These are phyloP conservation scores for Gryon sp. DNA, from an alignment of 1,140 invertebrate species.

Conservation along the genomic window DNA sequence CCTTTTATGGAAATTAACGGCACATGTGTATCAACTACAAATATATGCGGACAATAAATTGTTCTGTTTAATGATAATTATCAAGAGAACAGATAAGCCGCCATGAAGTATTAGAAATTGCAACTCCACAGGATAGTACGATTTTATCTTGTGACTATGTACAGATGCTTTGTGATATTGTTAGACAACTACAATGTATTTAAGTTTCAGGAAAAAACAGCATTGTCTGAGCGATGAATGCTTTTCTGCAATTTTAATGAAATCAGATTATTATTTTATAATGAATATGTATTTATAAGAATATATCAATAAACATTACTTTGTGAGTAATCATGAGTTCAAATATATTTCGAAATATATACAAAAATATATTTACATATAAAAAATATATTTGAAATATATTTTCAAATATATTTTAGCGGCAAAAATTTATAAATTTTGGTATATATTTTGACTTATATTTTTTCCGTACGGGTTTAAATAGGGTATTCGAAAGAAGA, in stretches of 20 bases:
- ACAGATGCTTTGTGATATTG: conserved; percentile 55
- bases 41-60: conserved; percentile 46
- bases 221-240: conserved; percentile 3
- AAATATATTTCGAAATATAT: too few species aligned
- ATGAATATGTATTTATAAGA: too few species aligned
- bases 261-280: neutral
- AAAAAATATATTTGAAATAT: too few species aligned
- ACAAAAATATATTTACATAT: too few species aligned
- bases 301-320: too few species aligned
- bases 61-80: conserved; percentile 56
- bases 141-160: conserved; percentile 52
- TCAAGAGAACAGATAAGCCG: conserved; percentile 45
- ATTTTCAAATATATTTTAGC: too few species aligned
- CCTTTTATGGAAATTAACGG: conserved; percentile 40
- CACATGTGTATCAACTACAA: conserved; percentile 28
- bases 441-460: too few species aligned
- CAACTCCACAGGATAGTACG: conserved; percentile 45
- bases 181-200: conserved; percentile 48
- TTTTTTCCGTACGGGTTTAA: too few species aligned
- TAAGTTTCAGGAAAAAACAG: conserved; percentile 38
- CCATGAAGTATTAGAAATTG: conserved; percentile 52
- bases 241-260: too few species aligned
- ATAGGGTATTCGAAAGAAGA: too few species aligned
- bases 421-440: too few species aligned
- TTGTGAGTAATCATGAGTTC: too few species aligned